Base-by-base conservation (phyloP, 2,797 vertebrate species). In the Catamblyrhynchus diadema region DNA sequence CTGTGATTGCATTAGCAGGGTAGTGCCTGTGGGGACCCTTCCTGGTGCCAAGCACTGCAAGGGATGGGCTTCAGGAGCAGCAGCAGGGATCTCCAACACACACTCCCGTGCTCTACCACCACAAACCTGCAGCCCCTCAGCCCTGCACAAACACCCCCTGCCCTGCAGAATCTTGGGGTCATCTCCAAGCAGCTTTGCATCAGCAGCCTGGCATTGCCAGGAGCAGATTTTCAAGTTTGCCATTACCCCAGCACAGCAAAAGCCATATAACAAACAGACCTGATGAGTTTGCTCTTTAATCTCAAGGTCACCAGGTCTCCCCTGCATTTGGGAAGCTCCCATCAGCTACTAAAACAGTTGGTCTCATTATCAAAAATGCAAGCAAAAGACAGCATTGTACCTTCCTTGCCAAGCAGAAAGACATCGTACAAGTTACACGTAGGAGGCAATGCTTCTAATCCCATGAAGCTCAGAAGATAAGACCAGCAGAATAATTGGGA, bases 21-120 rank as follows among this genome's bases (percentile, higher is more conserved):
- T 5, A 69, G 54, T 1, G 8, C 27, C 9, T 0, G 0, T 10
- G 20, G 30, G 5, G 3, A 39, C 11, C 4, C 24, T 51, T 47
- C 45, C 72, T 21, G 24, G 30, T 15, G 4, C 37, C 39, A 4
- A 35, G 35, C 41, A 20, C 45, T 12, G 4, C 0, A 0, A 61
- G 13, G 14, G 3, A 13, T 9, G 5, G 22, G 14, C 51, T 74
- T 27, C n/a, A 53, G 19, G 54, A 84, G 12, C 79, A 70, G n/a
- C 39, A 86, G 14, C 35, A 37, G 14, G 8, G 6, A 66, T 24
- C 12, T 32, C 44, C 3, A 13, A 8, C 20, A 57, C 23, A 24
- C 18, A 4, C 28, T 56, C 30, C 12, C 53, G 6, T 28, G 22
- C 30, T 74, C 54, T 39, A 4, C 15, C 12, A 9, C 27, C 20